phyloP scores from a whole-genome alignment of 2,113 vertebrate species.

The Leuciscus idus region DNA sequence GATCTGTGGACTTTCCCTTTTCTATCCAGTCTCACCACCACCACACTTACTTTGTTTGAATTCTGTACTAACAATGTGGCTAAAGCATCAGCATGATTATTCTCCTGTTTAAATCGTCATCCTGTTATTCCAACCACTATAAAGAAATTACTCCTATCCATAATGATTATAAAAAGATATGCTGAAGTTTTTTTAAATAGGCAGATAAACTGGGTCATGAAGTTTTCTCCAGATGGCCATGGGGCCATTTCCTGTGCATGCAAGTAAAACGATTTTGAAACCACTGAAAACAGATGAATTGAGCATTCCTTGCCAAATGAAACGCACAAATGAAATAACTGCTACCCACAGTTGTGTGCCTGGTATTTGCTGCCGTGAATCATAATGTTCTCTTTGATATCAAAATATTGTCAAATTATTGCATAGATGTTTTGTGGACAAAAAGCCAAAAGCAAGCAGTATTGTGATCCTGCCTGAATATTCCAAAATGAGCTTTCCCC shows the following conservation, averaged over 20 bases:
- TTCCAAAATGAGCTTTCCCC: background rate
- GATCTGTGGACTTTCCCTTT: constrained; percentile 38
- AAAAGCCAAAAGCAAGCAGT: background rate
- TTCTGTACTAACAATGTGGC: constrained; percentile 22
- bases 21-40: background rate
- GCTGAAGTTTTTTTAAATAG: constrained; percentile 13
- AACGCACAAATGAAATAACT: constrained; percentile 7
- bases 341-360: background rate
- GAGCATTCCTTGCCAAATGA: constrained; percentile 4
- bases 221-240: constrained; percentile 13
- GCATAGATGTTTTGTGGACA: background rate
- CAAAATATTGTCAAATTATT: background rate
- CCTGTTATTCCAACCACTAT: background rate
- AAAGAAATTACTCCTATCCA: background rate
- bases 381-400: background rate
- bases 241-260: constrained; percentile 30
- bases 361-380: background rate
- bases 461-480: background rate
- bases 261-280: constrained; percentile 26
- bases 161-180: constrained; percentile 32
- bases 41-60: background rate
- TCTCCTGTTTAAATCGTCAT: constrained; percentile 21
- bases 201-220: constrained; percentile 30
- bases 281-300: constrained; percentile 16
- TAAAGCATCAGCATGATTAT: constrained; percentile 10